Percentiles rank a stretch among this genome's conserved stretches.
Conservation (phyloP, 2,797 vertebrate genomes). For the Malacoraja senta region DNA sequence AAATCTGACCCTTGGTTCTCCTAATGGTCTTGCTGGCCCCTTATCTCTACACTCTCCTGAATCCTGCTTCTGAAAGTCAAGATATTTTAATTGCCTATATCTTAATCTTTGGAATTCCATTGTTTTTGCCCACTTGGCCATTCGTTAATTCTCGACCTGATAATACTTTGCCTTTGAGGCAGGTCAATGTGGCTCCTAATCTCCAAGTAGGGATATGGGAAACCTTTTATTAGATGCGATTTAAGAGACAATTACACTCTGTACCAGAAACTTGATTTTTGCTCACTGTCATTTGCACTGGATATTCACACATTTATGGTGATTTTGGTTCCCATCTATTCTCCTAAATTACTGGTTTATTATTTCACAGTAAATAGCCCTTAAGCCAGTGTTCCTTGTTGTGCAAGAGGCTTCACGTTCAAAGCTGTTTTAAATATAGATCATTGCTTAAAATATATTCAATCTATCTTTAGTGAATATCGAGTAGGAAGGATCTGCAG, state of each 20-base stretch:
- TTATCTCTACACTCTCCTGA: not conserved
- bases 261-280: not conserved
- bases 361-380: not conserved
- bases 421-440: not conserved
- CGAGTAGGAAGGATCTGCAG: too few relatives aligned
- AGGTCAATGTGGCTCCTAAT: not conserved
- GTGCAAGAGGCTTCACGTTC: not conserved
- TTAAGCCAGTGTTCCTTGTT: not conserved
- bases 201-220: not conserved
- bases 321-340: too few relatives aligned
- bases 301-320: too few relatives aligned
- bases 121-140: not conserved
- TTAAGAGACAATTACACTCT: not conserved
- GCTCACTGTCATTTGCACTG: not conserved
- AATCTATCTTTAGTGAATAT: too few relatives aligned
- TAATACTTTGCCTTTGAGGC: not conserved
- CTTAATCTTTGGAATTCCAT: not conserved
- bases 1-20: not conserved
- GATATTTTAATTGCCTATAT: not conserved
- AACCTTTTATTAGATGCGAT: not conserved
- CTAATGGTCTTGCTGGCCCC: not conserved
- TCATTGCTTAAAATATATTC: too few relatives aligned
- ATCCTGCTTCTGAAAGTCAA: not conserved
- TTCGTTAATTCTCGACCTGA: not conserved
- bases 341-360: not conserved